These are phyloP conservation scores for Cyrtodaria siliqua DNA, from an alignment of 2,888 invertebrate genomes.

Conservation along the genomic window DNA sequence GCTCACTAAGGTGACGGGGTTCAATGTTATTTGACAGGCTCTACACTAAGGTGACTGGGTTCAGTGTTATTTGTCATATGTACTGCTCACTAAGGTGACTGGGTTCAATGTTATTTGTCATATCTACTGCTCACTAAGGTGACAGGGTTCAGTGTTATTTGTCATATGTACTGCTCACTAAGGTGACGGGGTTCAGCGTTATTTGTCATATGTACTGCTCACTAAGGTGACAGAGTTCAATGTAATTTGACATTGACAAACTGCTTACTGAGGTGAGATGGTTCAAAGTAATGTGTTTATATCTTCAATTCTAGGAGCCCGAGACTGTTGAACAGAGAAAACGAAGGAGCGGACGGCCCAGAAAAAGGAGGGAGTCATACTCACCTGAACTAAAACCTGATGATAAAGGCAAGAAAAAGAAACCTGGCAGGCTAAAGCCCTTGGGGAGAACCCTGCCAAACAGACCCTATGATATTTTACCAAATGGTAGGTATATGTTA, in stretches of 20 bases:
- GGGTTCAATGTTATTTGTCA: too few species aligned
- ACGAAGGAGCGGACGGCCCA: constrained; percentile 60
- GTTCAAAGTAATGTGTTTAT: neutral
- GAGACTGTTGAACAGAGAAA: constrained; percentile 16
- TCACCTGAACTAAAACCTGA: constrained; percentile 56
- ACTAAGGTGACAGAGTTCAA: too few species aligned
- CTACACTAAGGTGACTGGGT: too few species aligned
- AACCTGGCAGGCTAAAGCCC: constrained; percentile 15
- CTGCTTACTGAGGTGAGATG: neutral
- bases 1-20: too few species aligned
- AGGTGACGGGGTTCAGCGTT: too few species aligned
- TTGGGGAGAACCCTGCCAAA: constrained; percentile 42
- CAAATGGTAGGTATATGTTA: constrained; percentile 68
- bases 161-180: too few species aligned
- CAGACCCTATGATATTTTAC: constrained; percentile 70
- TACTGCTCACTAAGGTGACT: too few species aligned
- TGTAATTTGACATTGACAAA: neutral
- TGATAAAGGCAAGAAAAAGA: constrained; percentile 38
- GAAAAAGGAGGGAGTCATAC: constrained; percentile 56
- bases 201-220: too few species aligned
- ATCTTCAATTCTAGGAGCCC: neutral
- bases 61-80: too few species aligned
- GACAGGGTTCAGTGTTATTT: too few species aligned
- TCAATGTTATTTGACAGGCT: too few species aligned
- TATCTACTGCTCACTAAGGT: too few species aligned